Base-by-base conservation (phyloP, 2,888 invertebrate genomes). In the Portevinia maculata region DNA sequence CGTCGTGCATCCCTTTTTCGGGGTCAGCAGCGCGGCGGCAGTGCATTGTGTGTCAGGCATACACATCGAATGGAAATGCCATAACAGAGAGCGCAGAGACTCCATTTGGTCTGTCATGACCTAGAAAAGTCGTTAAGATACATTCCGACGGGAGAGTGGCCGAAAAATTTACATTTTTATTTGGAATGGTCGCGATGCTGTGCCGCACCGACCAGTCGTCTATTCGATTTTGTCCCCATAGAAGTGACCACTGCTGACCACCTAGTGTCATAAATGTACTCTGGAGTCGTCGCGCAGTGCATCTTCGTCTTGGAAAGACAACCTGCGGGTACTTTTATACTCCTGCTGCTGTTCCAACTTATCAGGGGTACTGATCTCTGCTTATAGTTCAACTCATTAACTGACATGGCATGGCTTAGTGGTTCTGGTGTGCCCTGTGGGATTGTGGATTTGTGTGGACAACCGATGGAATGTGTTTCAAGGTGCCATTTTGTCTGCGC, bases 121-220 rank as follows among this genome's bases (percentile, higher is more conserved):
- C 83, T 67, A 83, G 78, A 83, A 83, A 83, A 78, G 65, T 67
- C 60, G 83, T 83, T 53, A 83, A 67, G 60, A 55, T 34, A 73
- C 76, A 78, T 67, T 81, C 73, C 52, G 48, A 60, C 39, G 28
- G 37, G 24, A 52, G 59, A 70, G 50, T 48, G 28, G 28, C 62
- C 46, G 46, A 65, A 37, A 64, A 83, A 83, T 83, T 83, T 78
- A 83, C 83, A 83, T 83, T 83, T 83, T 83, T 67, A 83, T 83
- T 83, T 83, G 83, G 83, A 78, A 67, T 52, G 19, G 13, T 53
- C 60, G 57, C 41, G 32, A 44, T 34, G 15, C 0, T 34, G 34
- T 34, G 39, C n/a, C 7, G 6, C 67, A 41, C 44, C 59, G 46
- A 52, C 73, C 73, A 52, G n/a, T 79, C 53, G 64, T 62, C 69